Conservation (phyloP, 2,888 invertebrate genomes). For the Choreutis nemorana region DNA sequence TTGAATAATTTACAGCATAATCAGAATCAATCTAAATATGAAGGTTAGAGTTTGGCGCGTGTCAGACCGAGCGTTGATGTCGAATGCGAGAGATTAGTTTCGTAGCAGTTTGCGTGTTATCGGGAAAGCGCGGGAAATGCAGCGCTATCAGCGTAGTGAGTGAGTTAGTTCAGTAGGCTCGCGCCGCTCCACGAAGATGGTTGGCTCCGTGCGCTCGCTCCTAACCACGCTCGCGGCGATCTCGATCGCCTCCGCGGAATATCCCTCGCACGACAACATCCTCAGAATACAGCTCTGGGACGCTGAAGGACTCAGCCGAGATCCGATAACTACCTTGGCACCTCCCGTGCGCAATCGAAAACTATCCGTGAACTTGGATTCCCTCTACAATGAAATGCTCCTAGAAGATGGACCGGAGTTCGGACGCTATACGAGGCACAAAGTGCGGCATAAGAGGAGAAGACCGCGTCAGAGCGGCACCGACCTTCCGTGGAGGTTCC, state of each 20-base stretch:
- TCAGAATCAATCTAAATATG: too few relatives aligned
- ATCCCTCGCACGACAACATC: conserved; percentile 54
- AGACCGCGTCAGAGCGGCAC: conserved; percentile 43
- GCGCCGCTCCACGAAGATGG: conserved; percentile 52
- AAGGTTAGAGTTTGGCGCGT: too few relatives aligned
- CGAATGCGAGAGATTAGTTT: conserved; percentile 22
- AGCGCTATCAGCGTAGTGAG: conserved; percentile 13
- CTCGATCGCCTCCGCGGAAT: conserved; percentile 46
- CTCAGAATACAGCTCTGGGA: conserved; percentile 58
- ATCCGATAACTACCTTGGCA: conserved; percentile 26
- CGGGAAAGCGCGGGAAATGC: conserved; percentile 63
- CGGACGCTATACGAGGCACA: conserved; percentile 47
- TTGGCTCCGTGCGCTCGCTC: conserved; percentile 37
- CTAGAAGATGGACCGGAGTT: conserved; percentile 41
- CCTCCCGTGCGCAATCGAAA: conserved; percentile 23
- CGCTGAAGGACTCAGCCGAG: conserved; percentile 49
- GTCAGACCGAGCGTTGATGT: conserved; percentile 33
- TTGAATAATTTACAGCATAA: too few relatives aligned
- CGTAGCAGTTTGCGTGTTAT: conserved; percentile 31
- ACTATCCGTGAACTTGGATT: conserved; percentile 45
- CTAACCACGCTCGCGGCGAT: conserved; percentile 35
- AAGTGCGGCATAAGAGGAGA: conserved; percentile 56
- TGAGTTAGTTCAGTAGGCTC: conserved; percentile 46
- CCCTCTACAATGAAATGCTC: conserved; percentile 49
- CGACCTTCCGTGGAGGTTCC: conserved; percentile 61